Percentiles rank a stretch among this genome's conserved stretches.
Evolutionary conservation across 2,888 invertebrate species (phyloP).

Genomic region (Spodoptera exigua): DNA sequence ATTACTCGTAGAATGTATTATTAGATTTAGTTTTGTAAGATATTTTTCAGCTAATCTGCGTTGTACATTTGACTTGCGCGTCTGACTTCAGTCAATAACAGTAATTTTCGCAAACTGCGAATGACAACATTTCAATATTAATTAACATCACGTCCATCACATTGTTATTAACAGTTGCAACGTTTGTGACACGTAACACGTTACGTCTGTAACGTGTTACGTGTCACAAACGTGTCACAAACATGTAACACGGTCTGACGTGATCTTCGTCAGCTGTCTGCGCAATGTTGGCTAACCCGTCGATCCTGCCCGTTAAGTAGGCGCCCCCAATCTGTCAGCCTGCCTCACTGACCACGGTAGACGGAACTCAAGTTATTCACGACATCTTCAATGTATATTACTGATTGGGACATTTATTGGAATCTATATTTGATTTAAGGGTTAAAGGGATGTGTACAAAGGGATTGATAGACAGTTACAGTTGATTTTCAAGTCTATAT

Average conservation of each 20-base stretch:
- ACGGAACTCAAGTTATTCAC: slow-evolving; percentile 30
- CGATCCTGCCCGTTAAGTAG: slow-evolving; percentile 5
- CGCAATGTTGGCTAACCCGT: slow-evolving; percentile 26
- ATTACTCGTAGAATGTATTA: too few relatives aligned
- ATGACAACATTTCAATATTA: background rate
- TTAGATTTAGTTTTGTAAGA: too few relatives aligned
- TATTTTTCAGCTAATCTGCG: too few relatives aligned
- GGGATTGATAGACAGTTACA: too few relatives aligned
- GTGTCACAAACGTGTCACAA: too few relatives aligned
- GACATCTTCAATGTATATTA: slow-evolving; percentile 5
- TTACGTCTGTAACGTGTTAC: slow-evolving; percentile 10
- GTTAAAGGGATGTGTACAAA: too few relatives aligned
- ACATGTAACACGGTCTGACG: background rate
- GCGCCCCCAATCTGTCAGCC: slow-evolving; percentile 26
- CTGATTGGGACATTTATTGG: background rate
- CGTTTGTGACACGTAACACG: background rate
- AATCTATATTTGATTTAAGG: background rate
- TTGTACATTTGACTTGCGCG: too few relatives aligned
- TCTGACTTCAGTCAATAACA: too few relatives aligned
- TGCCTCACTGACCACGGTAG: background rate
- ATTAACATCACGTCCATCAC: background rate
- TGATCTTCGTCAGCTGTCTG: slow-evolving; percentile 39
- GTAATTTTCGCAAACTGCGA: too few relatives aligned
- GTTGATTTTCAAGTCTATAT: too few relatives aligned
- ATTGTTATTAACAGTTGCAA: background rate